Evolutionary conservation across 2,797 vertebrate species (phyloP).

Genomic region (Cichlasoma orientale): DNA sequence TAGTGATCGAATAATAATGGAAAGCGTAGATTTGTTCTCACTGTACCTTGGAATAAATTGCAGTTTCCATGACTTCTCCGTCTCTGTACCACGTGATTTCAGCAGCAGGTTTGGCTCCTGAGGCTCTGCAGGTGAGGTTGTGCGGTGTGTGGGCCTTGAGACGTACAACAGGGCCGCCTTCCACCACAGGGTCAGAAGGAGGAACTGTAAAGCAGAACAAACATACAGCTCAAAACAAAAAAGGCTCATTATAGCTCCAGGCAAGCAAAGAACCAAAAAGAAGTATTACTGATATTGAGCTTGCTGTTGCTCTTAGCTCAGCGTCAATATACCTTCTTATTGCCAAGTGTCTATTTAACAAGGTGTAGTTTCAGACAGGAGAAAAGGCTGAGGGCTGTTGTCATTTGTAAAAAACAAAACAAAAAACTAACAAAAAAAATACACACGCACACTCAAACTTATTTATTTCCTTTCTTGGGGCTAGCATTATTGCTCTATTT

Average conservation of each 20-base stretch:
- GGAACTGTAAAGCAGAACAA: slow-evolving; percentile 81
- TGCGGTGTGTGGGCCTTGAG: slow-evolving; percentile 86
- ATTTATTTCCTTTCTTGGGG: slow-evolving; percentile 74
- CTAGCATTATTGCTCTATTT: slow-evolving; percentile 77
- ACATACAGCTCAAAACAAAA: slow-evolving; percentile 44
- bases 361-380: slow-evolving; percentile 48
- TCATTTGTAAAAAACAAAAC: slow-evolving; percentile 43
- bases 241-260: slow-evolving; percentile 46
- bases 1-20: slow-evolving; percentile 38
- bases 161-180: slow-evolving; percentile 86
- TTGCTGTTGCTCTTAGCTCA: slow-evolving; percentile 48
- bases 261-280: slow-evolving; percentile 30
- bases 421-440: neutral
- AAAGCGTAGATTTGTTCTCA: slow-evolving; percentile 13
- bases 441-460: slow-evolving; percentile 49
- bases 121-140: slow-evolving; percentile 89
- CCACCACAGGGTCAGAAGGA: slow-evolving; percentile 87
- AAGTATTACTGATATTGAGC: slow-evolving; percentile 43
- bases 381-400: slow-evolving; percentile 41
- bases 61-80: slow-evolving; percentile 84
- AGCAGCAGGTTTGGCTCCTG: slow-evolving; percentile 85
- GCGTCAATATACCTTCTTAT: slow-evolving; percentile 53
- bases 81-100: slow-evolving; percentile 92
- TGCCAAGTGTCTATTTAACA: slow-evolving; percentile 55
- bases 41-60: slow-evolving; percentile 86